phyloP scores from a whole-genome alignment of 2,888 invertebrate species.

The Oligia strigilis region DNA sequence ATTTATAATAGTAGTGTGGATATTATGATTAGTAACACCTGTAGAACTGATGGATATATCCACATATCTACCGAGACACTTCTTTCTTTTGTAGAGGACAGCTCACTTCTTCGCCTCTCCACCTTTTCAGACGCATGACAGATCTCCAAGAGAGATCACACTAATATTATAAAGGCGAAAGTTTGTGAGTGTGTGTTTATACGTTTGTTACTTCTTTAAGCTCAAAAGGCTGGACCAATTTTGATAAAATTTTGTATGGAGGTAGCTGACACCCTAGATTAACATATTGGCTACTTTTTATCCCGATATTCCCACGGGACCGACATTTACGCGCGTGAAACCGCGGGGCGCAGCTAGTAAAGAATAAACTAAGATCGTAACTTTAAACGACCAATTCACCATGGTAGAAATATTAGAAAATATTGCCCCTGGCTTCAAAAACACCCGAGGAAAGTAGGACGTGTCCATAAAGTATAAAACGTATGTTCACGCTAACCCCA shows the following conservation, averaged over 20 bases:
- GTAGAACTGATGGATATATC: background rate
- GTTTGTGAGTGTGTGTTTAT: no score
- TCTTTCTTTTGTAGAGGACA: background rate
- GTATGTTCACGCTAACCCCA: slow-evolving; percentile 40
- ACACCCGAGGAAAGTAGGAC: slow-evolving; percentile 21
- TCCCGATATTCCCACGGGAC: no score
- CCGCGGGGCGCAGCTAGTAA: no score
- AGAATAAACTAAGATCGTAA: background rate
- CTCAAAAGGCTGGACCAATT: no score
- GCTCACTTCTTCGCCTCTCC: background rate
- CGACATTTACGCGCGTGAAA: no score
- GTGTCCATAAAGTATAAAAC: slow-evolving; percentile 39
- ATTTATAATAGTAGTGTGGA: background rate
- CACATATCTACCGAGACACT: background rate
- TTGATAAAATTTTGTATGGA: no score
- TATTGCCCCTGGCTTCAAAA: slow-evolving; percentile 8
- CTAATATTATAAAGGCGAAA: no score
- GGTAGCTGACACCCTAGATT: no score
- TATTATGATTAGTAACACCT: background rate
- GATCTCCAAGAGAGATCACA: background rate
- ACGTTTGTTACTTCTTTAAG: no score
- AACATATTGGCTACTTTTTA: no score
- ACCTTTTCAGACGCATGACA: background rate
- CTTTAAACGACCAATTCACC: background rate
- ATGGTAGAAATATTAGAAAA: slow-evolving; percentile 2